These are phyloP conservation scores for Astreopora myriophthalma DNA, from an alignment of 64 coral and sea anemone genomes.

Conservation along the genomic window DNA sequence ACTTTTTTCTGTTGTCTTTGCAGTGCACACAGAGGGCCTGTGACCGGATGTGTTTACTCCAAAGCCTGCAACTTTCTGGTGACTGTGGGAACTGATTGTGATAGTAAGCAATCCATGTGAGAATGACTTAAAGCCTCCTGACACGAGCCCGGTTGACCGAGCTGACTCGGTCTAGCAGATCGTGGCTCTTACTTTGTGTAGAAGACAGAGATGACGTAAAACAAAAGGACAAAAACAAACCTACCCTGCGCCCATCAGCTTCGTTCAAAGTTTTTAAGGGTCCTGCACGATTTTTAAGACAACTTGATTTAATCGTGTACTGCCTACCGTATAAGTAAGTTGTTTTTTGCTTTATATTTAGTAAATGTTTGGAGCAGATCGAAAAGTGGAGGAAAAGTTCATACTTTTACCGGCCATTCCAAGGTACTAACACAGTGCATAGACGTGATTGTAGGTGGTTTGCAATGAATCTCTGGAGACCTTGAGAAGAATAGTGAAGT, in stretches of 20 bases:
- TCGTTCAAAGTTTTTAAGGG: too few relatives aligned
- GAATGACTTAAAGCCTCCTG: too few relatives aligned
- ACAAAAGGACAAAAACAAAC: too few relatives aligned
- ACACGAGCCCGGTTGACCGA: too few relatives aligned
- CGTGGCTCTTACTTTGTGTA: too few relatives aligned
- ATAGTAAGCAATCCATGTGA: slow-evolving; percentile 49
- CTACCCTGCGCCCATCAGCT: background rate
- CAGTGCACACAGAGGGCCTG: slow-evolving; percentile 92
- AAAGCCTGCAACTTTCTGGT: slow-evolving; percentile 92
- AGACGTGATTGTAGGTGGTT: background rate
- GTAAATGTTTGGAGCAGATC: slow-evolving; percentile 92
- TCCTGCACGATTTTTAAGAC: too few relatives aligned
- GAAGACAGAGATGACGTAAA: too few relatives aligned
- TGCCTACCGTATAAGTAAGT: too few relatives aligned
- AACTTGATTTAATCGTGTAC: too few relatives aligned
- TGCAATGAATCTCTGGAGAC: too few relatives aligned
- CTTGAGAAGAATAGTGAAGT: too few relatives aligned
- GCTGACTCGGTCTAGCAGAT: too few relatives aligned
- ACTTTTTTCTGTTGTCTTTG: background rate
- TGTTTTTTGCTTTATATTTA: slow-evolving; percentile 9
- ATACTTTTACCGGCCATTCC: slow-evolving; percentile 86
- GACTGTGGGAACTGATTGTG: slow-evolving; percentile 92
- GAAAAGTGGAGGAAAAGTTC: slow-evolving; percentile 79
- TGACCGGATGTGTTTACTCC: slow-evolving; percentile 96
- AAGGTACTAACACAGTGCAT: slow-evolving; percentile 44